Percentiles rank a stretch among this genome's conserved stretches.
phyloP scores from a whole-genome alignment of 2,113 vertebrate genomes.

The Talpa occidentalis region DNA sequence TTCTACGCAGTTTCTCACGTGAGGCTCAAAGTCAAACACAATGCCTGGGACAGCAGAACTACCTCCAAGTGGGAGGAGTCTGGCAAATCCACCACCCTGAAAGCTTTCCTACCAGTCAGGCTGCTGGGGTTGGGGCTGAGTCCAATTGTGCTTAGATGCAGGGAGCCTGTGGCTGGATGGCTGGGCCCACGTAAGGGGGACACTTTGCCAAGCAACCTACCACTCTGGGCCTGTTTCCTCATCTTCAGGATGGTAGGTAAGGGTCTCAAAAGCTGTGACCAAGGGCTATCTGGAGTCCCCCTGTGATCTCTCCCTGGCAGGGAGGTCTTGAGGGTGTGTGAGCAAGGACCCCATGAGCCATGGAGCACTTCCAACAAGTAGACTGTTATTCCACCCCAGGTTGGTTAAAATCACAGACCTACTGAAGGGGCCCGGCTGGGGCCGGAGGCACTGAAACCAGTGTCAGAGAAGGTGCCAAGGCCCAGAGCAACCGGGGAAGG shows the following conservation, averaged over 20 bases:
- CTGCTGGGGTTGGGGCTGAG: background rate
- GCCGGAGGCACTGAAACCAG: background rate
- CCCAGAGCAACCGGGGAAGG: background rate
- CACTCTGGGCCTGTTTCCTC: background rate
- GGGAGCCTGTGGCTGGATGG: rapidly evolving
- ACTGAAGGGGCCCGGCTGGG: background rate
- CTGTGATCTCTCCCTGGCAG: background rate
- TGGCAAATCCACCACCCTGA: background rate
- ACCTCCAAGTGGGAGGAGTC: background rate
- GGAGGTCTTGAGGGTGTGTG: background rate
- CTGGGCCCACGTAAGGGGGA: background rate
- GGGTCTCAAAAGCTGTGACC: background rate
- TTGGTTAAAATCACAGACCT: background rate
- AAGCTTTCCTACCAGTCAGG: no score
- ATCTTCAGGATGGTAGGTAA: background rate
- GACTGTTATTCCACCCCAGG: background rate
- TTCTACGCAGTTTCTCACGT: background rate
- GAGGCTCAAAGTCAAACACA: background rate
- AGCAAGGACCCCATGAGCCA: background rate
- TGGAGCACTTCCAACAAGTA: background rate
- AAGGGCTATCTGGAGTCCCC: background rate
- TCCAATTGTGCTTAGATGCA: background rate
- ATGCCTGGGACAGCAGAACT: background rate
- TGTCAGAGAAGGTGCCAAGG: background rate
- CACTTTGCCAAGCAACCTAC: background rate